These are phyloP conservation scores for Camptogramma bilineatum DNA, from an alignment of 2,888 invertebrate species.

Conservation along the genomic window DNA sequence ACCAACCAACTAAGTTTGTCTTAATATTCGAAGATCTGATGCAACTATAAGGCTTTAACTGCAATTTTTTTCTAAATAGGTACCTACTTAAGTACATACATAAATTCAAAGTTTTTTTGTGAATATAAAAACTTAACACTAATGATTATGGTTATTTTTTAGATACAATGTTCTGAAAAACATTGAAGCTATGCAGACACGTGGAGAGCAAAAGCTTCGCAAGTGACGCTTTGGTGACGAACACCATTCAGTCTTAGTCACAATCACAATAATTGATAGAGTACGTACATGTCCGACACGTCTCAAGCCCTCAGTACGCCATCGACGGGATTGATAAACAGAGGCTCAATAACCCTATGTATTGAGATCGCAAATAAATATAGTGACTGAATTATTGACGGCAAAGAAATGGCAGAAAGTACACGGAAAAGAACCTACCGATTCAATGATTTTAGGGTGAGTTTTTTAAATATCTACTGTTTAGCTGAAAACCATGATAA, in stretches of 20 bases:
- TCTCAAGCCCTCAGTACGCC: conserved; percentile 57
- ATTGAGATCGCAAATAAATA: conserved; percentile 27
- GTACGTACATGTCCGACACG: conserved; percentile 53
- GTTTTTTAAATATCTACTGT: conserved; percentile 10
- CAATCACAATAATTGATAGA: conserved; percentile 50
- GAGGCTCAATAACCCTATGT: conserved; percentile 42
- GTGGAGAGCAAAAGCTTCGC: conserved; percentile 46
- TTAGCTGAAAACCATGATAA: neutral
- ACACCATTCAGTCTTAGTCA: conserved; percentile 43
- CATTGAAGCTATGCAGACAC: conserved; percentile 10
- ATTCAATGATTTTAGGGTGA: conserved; percentile 18
- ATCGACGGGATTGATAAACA: conserved; percentile 50
- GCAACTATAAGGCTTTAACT: no score
- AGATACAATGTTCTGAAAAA: conserved; percentile 3
- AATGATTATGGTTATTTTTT: conserved; percentile 2
- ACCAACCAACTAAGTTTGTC: no score
- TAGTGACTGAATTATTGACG: conserved; percentile 32
- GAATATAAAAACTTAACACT: neutral
- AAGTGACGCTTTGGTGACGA: conserved; percentile 49
- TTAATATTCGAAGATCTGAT: no score
- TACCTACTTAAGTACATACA: no score
- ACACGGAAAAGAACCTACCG: conserved; percentile 23
- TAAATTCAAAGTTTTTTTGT: no score
- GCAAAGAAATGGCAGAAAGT: conserved; percentile 39
- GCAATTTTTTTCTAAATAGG: neutral